Evolutionary conservation across 35 echinoderm and acorn worm species (phyloP), one percentile per base, ranked within the genome.

Genomic region (Hemicentrotus pulcherrimus): DNA sequence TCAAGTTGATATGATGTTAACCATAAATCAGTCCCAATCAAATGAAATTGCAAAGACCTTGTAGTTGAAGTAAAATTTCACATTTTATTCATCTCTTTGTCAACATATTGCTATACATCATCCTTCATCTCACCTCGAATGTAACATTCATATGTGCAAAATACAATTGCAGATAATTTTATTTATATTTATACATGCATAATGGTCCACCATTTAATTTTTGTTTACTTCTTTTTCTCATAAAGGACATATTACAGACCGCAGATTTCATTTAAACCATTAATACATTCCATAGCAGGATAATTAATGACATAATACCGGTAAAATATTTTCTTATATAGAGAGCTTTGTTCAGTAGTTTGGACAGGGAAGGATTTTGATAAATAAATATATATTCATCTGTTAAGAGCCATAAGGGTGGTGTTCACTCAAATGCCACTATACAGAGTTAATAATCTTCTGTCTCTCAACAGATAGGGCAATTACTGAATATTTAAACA

Each of bases 61-160:
- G 65, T 8, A 78, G 19, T 78, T 28, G 65, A 78, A 22, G 65
- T 78, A 78, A 78, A 78, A 78, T 78, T 78, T 78, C 65, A 78
- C 19, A 78, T 78, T 59, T 78, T 78, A 78, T 78, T 78, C 19
- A n/a, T 78, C 19, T 78, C 65, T 78, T 78, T 78, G 28, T 78
- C 65, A 78, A 78, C 65, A 78, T 28, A 78, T 78, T 78, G 22
- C 65, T 78, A 78, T n/a, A 78, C 65, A 78, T 78, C 65, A n/a
- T 78, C 65, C 18, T 28, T 28, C 19, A 78, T 24, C 65, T n/a
- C 19, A 78, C 65, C 19, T 93, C 47, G 55, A 12, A 48, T 12
- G 28, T 13, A 93, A 12, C 22, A 11, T 52, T 55, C 15, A 10
- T 32, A 19, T 31, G 65, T 78, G 65, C 65, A 78, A 78, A 78